These are phyloP conservation scores for Lepus oiostolus DNA, from an alignment of 2,797 vertebrate genomes.

Conservation along the genomic window DNA sequence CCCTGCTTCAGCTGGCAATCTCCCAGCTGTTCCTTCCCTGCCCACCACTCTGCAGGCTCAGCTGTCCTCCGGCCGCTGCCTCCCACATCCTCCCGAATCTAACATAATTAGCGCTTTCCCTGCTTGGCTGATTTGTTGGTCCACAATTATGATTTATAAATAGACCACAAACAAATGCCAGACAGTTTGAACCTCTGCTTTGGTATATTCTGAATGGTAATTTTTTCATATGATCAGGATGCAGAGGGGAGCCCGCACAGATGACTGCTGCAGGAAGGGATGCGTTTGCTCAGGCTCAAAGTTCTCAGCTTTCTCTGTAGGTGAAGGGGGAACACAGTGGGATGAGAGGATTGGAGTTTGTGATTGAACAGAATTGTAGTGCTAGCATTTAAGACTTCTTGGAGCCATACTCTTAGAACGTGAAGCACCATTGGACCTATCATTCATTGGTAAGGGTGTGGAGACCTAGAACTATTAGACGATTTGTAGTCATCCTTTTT, in stretches of 20 bases:
- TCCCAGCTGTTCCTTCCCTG: background rate
- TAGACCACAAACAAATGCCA: constrained; percentile 67
- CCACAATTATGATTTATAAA: constrained; percentile 79
- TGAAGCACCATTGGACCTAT: background rate
- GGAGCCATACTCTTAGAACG: background rate
- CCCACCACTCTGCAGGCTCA: background rate
- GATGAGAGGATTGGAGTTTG: background rate
- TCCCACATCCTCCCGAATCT: constrained; percentile 6
- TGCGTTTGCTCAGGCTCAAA: constrained; percentile 18
- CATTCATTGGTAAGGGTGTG: background rate
- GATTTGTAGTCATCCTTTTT: background rate
- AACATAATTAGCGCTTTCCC: constrained; percentile 72
- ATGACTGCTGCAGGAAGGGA: background rate
- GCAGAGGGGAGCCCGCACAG: background rate
- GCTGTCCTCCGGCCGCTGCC: background rate
- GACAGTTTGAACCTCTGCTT: constrained; percentile 56
- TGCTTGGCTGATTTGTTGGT: constrained; percentile 73
- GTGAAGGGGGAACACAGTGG: too few relatives aligned
- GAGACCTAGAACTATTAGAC: background rate
- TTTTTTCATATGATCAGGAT: constrained; percentile 24
- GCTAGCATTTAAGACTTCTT: background rate
- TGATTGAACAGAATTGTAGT: background rate
- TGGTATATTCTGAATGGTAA: constrained; percentile 36
- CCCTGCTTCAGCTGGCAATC: background rate
- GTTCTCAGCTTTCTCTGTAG: background rate